A percentile compares a stretch with the other conserved stretches of the same genome.
Conservation (phyloP, 2,888 invertebrate species). For the Halictus ligatus region DNA sequence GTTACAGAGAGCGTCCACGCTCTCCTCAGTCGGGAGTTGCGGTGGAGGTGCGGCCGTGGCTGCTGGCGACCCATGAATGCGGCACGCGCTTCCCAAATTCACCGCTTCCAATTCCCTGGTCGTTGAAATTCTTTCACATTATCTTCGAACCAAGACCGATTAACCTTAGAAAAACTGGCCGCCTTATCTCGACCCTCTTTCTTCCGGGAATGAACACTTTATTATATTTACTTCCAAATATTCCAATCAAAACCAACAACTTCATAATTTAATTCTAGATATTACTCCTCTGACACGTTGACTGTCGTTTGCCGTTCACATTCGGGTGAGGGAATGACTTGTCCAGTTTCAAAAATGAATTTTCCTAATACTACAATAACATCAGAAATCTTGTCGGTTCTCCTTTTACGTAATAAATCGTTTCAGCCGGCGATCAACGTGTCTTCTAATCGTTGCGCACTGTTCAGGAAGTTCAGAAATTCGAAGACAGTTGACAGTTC, state of each 20-base stretch:
- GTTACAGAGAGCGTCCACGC: conserved; percentile 87
- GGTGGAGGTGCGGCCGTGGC: conserved; percentile 85
- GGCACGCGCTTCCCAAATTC: conserved; percentile 85
- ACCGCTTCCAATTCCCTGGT: conserved; percentile 86
- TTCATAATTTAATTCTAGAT: not conserved
- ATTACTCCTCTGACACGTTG: no score
- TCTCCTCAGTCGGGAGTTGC: conserved; percentile 83
- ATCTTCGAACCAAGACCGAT: not conserved
- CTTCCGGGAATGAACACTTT: not conserved
- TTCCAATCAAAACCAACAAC: not conserved
- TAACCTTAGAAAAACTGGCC: not conserved
- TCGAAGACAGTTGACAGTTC: not conserved
- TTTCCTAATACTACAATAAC: no score
- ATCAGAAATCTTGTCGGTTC: no score
- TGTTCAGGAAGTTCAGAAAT: not conserved
- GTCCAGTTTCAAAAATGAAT: no score
- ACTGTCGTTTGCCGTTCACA: no score
- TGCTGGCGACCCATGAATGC: conserved; percentile 87
- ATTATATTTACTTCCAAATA: not conserved
- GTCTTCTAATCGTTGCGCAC: not conserved
- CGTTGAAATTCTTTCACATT: not conserved
- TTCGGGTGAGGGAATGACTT: no score
- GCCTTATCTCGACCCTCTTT: not conserved
- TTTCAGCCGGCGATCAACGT: not conserved
- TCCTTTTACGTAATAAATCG: not conserved